Percentiles rank a stretch among this genome's conserved stretches.
phyloP scores from a whole-genome alignment of 92 coral and sea anemone species.

The Epizoanthus fatuus region DNA sequence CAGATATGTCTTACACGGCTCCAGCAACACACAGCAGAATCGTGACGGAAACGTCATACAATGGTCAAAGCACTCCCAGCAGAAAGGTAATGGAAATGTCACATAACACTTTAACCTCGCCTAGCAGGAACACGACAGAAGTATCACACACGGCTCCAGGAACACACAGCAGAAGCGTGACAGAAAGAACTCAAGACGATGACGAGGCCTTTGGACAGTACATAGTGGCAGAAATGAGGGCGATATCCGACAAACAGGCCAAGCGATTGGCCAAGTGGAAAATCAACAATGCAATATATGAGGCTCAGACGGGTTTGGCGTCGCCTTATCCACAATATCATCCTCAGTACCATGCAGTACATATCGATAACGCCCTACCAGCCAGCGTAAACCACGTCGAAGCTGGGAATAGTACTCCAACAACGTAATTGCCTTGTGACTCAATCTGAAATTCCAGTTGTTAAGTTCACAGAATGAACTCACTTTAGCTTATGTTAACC shows the following conservation, averaged over 20 bases:
- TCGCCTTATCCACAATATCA: slow-evolving; percentile 44
- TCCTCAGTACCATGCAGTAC: slow-evolving; percentile 39
- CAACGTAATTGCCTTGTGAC: not conserved
- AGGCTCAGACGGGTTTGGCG: slow-evolving; percentile 41
- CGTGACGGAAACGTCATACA: too few relatives aligned
- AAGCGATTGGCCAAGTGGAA: slow-evolving; percentile 40
- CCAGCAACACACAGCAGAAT: too few relatives aligned
- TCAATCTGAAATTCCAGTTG: too few relatives aligned
- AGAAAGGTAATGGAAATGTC: too few relatives aligned
- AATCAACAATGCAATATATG: slow-evolving; percentile 44
- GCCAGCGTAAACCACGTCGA: not conserved
- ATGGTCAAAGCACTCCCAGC: too few relatives aligned
- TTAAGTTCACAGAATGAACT: too few relatives aligned
- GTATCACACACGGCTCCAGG: too few relatives aligned
- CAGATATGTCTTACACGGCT: too few relatives aligned
- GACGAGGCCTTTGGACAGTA: slow-evolving; percentile 32
- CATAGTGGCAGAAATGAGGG: slow-evolving; percentile 31
- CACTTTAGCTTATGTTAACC: too few relatives aligned
- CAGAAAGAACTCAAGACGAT: not conserved
- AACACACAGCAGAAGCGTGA: too few relatives aligned
- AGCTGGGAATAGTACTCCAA: not conserved
- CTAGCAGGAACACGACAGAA: too few relatives aligned
- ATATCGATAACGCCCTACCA: slow-evolving; percentile 30
- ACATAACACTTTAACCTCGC: too few relatives aligned
- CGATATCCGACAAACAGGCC: slow-evolving; percentile 27